phyloP scores from a whole-genome alignment of 2,888 invertebrate species.

The Brachypalpus laphriformis region DNA sequence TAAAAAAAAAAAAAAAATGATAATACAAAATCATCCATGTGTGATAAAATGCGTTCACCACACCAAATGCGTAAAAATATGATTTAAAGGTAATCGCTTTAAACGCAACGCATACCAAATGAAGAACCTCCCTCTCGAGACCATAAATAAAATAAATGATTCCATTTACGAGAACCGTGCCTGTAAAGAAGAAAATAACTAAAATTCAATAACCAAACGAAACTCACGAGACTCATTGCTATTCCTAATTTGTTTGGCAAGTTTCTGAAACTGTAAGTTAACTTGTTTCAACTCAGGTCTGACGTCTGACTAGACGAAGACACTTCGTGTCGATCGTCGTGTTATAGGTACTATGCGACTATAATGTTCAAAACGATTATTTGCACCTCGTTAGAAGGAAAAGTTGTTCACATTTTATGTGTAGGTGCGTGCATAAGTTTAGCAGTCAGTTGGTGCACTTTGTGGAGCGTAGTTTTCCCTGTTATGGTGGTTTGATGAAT shows the following conservation, averaged over 20 bases:
- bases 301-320: neutral
- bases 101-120: constrained; percentile 25
- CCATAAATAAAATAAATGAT: neutral
- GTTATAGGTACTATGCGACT: neutral
- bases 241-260: constrained; percentile 45
- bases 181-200: constrained; percentile 2
- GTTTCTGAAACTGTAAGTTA: constrained; percentile 26
- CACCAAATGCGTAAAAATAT: constrained; percentile 7
- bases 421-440: neutral
- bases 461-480: constrained; percentile 18
- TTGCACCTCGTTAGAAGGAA: constrained; percentile 27
- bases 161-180: neutral
- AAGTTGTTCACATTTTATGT: too few relatives aligned
- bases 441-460: neutral
- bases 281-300: constrained; percentile 24
- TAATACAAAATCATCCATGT: neutral
- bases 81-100: neutral
- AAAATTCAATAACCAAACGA: constrained; percentile 28
- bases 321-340: neutral
- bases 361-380: constrained; percentile 5
- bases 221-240: constrained; percentile 34
- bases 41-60: constrained; percentile 49
- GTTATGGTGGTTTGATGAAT: constrained; percentile 21
- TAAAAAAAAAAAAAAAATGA: neutral
- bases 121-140: constrained; percentile 15